Conservation (phyloP, 1,140 invertebrate species). For the Lutraria rhynchaena region DNA sequence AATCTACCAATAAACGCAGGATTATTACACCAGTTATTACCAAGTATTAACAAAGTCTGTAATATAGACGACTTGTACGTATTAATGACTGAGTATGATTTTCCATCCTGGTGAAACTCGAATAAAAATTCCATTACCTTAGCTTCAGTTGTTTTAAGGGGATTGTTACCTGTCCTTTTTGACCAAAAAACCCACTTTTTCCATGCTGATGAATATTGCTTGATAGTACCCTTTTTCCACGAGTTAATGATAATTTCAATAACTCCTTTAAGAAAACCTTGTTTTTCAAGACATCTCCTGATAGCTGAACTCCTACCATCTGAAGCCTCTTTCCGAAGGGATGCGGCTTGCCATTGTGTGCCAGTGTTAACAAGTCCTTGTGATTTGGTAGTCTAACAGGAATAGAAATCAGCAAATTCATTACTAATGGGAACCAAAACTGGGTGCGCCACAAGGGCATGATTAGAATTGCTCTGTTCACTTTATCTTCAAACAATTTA, state of each 20-base stretch:
- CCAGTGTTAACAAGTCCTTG: slow-evolving; percentile 13
- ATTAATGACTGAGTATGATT: slow-evolving; percentile 57
- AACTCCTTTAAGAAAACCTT: slow-evolving; percentile 4
- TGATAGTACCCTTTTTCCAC: slow-evolving; percentile 12
- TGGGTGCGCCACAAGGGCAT: slow-evolving; percentile 13
- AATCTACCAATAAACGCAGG: slow-evolving; percentile 38
- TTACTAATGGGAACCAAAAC: background rate
- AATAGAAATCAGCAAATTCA: slow-evolving; percentile 24
- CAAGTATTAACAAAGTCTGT: slow-evolving; percentile 43
- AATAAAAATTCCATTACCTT: background rate
- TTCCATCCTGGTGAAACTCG: background rate
- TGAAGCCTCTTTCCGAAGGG: slow-evolving; percentile 2
- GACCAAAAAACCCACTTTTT: slow-evolving; percentile 28
- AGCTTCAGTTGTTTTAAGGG: slow-evolving; percentile 17
- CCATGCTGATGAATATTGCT: slow-evolving; percentile 35
- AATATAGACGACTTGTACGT: slow-evolving; percentile 40
- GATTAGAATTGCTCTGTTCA: slow-evolving; percentile 15
- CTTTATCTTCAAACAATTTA: slow-evolving; percentile 24
- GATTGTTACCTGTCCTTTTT: background rate
- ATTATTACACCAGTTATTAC: slow-evolving; percentile 13
- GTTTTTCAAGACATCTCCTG: background rate
- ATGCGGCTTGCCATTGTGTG: slow-evolving; percentile 21
- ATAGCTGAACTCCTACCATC: slow-evolving; percentile 12
- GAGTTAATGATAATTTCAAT: background rate
- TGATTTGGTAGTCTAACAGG: slow-evolving; percentile 45